Base-by-base conservation (phyloP, 1,140 invertebrate genomes). In the Drosophila ficusphila region DNA sequence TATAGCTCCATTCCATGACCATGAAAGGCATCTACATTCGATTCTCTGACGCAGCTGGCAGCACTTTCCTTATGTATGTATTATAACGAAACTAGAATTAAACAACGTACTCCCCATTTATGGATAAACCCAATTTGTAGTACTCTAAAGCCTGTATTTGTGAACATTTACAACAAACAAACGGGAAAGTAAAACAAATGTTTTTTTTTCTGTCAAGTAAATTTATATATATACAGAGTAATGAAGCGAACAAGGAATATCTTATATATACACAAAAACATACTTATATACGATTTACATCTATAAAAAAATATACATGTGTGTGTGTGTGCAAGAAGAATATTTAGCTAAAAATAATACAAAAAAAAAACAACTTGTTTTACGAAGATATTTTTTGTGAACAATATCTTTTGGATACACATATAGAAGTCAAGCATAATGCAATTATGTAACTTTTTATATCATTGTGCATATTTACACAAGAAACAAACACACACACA, bases 211-310 rank as follows among this genome's bases (percentile, higher is more conserved):
- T 61, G 23, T 29, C 27, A 41, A 42, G 36, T 14, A 42, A 54
- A 42, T 53, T 23, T 47, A 41, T 29, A 48, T 27, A 36, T 31
- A 44, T 61, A 60, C 39, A 23, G 6, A 25, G 34, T 33, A 11
- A 29, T 14, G 3, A 49, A 27, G 49, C 49, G 33, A 33, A 53
- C 54, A 29, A 34, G 70, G 58, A 64, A 65, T 48, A 75, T 67
- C 44, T 54, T 34, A 27, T 51, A 65, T 67, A 65, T 42, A 68
- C 19, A 65, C 33, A 31, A 52, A 34, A 57, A 39, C 34, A 76
- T 76, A 69, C 36, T 69, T 69, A 76, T 76, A 76, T 76, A 72
- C 74, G 75, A 78, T 78, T 72, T 72, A 73, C 51, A 76, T 52
- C 44, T 49, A 52, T 23, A 54, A 7, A 69, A 68, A 53, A 54